Percentiles rank a stretch among this genome's conserved stretches.
These are phyloP conservation scores for Paracyprichromis sp. DNA, from an alignment of 2,113 vertebrate genomes.

Conservation along the genomic window DNA sequence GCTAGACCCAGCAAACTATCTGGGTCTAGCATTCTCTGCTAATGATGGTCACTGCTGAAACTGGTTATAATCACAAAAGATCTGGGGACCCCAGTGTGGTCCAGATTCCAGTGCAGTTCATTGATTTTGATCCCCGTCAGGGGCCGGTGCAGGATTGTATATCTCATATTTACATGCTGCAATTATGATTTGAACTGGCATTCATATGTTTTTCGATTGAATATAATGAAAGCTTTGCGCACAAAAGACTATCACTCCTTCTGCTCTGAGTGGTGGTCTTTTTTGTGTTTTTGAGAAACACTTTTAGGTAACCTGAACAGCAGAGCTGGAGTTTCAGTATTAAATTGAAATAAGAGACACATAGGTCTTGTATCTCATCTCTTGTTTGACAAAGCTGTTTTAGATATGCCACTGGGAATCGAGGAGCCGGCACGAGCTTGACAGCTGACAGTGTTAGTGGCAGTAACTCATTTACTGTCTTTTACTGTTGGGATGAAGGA, in stretches of 20 bases:
- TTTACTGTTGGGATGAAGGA: not conserved
- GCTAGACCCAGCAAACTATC: slow-evolving; percentile 40
- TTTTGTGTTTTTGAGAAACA: not conserved
- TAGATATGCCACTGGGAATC: slow-evolving; percentile 6
- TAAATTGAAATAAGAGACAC: not conserved
- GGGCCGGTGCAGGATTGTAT: not conserved
- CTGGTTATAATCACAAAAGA: not conserved
- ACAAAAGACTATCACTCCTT: not conserved
- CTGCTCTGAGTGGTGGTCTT: not conserved
- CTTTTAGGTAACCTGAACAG: not conserved
- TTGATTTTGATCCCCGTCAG: not conserved
- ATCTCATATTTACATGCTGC: not conserved
- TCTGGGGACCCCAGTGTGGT: not conserved
- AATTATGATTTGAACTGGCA: not conserved
- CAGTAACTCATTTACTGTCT: slow-evolving; percentile 11
- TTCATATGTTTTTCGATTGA: not conserved
- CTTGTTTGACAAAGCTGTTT: slow-evolving; percentile 6
- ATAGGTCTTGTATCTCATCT: not conserved
- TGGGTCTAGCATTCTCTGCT: slow-evolving; percentile 13
- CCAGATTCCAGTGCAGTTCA: not conserved
- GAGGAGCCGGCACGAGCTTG: not conserved
- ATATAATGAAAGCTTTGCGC: not conserved
- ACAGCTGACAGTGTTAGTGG: slow-evolving; percentile 1
- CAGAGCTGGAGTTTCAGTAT: not conserved
- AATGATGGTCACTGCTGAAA: slow-evolving; percentile 4